Base-by-base conservation (phyloP, 1,140 invertebrate species). In the Aphis craccivora region DNA sequence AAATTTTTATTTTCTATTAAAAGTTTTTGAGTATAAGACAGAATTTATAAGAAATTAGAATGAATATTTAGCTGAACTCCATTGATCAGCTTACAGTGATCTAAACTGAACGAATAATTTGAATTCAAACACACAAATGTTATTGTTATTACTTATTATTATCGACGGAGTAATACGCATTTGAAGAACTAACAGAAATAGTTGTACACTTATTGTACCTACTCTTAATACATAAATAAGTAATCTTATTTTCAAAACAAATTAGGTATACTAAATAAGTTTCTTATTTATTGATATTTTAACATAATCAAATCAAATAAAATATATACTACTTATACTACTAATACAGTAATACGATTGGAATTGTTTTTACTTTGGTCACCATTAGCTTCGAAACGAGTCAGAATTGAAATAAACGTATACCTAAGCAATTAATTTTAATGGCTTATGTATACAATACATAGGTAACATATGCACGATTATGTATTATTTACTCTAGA, bases 221-320 rank as follows among this genome's bases (percentile, higher is more conserved):
- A 37, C 35, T n/a, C 30, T 35, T 81, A 37, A 37, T 37, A 81
- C 35, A 37, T 81, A 81, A 81, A 81, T 35, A 81, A 81, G 83
- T 84, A 25, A 84, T 84, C 37, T 43, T 40, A 84, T 84, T 84
- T 84, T 84, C 20, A 40, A 40, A 84, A 84, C 83, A 84, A 84
- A 84, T 84, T 9, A n/a, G n/a, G n/a, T n/a, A 25, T 37, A 23
- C 6, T 20, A 81, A 81, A 6, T 81, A 37, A 37, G 18, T 81
- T 81, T 81, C n/a, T 81, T 37, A 35, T 81, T 81, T 37, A 37
- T 81, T 35, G n/a, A 35, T 81, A 81, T 81, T 37, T 81, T 81
- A 37, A 81, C 35, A 81, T 35, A 35, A 76, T 76, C n/a, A 76
- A 55, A 55, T 37, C 23, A 83, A 43, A 84, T 35, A 35, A 37